Evolutionary conservation across 1,140 invertebrate genomes (phyloP).

Genomic region (Drosophila dunni): DNA sequence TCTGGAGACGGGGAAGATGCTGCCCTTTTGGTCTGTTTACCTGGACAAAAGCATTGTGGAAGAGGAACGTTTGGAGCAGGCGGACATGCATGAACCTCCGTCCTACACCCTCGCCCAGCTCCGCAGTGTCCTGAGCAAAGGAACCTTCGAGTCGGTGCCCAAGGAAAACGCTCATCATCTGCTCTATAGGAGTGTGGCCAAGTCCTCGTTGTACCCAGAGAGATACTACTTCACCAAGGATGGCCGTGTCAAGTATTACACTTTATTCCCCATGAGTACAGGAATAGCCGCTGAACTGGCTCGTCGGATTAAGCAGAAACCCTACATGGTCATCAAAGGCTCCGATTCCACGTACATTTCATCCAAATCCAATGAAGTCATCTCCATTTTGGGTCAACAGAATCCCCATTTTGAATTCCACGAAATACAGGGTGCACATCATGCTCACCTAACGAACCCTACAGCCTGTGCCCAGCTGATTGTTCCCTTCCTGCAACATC

Average conservation of each 20-base stretch:
- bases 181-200: constrained; percentile 86
- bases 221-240: constrained; percentile 88
- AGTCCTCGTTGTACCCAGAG: constrained; percentile 85
- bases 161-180: constrained; percentile 86
- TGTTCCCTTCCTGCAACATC: constrained; percentile 85
- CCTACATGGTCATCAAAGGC: constrained; percentile 69
- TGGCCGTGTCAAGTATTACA: constrained; percentile 85
- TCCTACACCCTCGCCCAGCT: constrained; percentile 86
- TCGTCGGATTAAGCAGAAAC: constrained; percentile 47
- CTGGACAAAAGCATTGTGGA: constrained; percentile 55
- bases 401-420: constrained; percentile 87
- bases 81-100: constrained; percentile 85
- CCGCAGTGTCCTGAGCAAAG: constrained; percentile 85
- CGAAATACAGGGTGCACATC: constrained; percentile 88
- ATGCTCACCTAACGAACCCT: constrained; percentile 88
- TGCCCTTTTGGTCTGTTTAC: constrained; percentile 85
- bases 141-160: constrained; percentile 85
- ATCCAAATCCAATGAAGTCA: constrained; percentile 72
- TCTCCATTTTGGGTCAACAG: constrained; percentile 85
- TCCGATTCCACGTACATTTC: constrained; percentile 33
- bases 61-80: constrained; percentile 50
- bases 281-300: constrained; percentile 50
- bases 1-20: not conserved
- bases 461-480: constrained; percentile 86
- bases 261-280: constrained; percentile 14